phyloP scores from a whole-genome alignment of 2,888 invertebrate species.

The Sicus ferrugineus region DNA sequence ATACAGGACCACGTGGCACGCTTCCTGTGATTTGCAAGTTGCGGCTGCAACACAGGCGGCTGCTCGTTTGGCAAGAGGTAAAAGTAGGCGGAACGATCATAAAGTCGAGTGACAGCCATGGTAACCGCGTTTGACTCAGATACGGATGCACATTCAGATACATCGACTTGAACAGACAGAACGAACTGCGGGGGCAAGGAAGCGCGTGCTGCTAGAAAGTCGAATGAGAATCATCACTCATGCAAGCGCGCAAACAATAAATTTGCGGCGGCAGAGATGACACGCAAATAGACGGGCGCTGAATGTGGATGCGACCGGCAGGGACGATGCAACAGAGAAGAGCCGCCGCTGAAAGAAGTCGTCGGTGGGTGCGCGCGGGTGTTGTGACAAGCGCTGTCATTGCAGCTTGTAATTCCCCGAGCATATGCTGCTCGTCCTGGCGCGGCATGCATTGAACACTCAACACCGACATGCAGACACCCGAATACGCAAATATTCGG shows the following conservation, averaged over 20 bases:
- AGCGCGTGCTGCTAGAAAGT: background rate
- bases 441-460: slow-evolving; percentile 52
- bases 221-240: slow-evolving; percentile 6
- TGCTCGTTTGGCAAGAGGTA: slow-evolving; percentile 19
- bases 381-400: slow-evolving; percentile 2
- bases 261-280: background rate
- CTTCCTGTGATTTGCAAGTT: slow-evolving; percentile 28
- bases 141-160: too few species aligned
- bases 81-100: too few species aligned
- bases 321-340: background rate
- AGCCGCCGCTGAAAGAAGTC: background rate
- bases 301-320: background rate
- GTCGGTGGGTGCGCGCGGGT: background rate
- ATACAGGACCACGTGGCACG: too few species aligned
- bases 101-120: too few species aligned
- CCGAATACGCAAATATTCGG: background rate
- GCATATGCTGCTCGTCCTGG: slow-evolving; percentile 43
- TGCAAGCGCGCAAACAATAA: slow-evolving; percentile 24
- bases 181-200: background rate
- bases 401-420: too few species aligned
- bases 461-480: slow-evolving; percentile 41
- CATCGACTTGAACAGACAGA: too few species aligned
- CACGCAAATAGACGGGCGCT: background rate
- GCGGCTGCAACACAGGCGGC: slow-evolving; percentile 26
- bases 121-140: too few species aligned